phyloP scores from a whole-genome alignment of 2,797 vertebrate genomes.

The Pygocentrus nattereri region DNA sequence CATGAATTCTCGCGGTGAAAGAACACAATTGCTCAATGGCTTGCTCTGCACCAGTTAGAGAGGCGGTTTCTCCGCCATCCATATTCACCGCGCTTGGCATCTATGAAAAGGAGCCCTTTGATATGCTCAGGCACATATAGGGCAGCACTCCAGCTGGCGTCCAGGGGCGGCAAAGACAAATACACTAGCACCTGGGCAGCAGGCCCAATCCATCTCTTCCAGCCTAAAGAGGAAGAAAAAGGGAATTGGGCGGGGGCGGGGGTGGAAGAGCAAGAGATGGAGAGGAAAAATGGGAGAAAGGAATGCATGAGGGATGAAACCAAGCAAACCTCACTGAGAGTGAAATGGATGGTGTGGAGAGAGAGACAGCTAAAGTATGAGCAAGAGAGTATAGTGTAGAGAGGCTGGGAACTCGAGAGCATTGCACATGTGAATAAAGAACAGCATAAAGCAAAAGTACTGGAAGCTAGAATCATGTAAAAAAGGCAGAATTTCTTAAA shows the following conservation, averaged over 20 bases:
- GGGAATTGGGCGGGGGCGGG: neutral
- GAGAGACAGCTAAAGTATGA: neutral
- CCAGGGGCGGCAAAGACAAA: constrained; percentile 58
- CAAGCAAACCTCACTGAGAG: constrained; percentile 5
- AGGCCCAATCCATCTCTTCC: constrained; percentile 62
- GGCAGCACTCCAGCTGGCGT: constrained; percentile 63
- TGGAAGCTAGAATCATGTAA: neutral
- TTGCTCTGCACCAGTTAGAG: constrained; percentile 43
- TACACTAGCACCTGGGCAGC: constrained; percentile 63
- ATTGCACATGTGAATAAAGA: neutral
- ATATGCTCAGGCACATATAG: constrained; percentile 59
- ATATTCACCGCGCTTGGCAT: constrained; percentile 42
- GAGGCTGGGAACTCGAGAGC: neutral
- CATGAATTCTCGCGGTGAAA: constrained; percentile 15
- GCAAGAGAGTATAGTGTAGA: neutral
- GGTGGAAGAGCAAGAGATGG: constrained; percentile 15
- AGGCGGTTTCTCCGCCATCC: constrained; percentile 44
- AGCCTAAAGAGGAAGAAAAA: constrained; percentile 50
- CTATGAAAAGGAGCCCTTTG: constrained; percentile 56
- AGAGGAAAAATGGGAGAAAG: constrained; percentile 31
- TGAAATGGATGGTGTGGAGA: constrained; percentile 34
- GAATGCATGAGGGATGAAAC: constrained; percentile 31
- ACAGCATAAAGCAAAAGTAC: neutral
- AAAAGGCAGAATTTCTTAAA: too few species aligned
- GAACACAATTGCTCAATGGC: constrained; percentile 30